Conservation (phyloP, 2,888 invertebrate genomes). For the Drosophila aldrichi region DNA sequence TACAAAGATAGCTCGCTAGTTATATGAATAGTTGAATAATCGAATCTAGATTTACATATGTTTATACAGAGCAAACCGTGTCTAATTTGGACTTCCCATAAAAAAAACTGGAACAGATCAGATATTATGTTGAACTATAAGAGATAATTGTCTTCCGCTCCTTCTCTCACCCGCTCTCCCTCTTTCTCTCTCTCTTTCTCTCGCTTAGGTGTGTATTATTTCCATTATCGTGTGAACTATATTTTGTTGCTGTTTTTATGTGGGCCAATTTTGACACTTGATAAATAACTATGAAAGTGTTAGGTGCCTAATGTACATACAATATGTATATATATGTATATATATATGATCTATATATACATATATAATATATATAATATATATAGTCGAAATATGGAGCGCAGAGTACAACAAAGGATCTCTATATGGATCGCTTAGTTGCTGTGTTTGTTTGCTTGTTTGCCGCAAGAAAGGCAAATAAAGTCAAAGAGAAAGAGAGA, state of each 20-base stretch:
- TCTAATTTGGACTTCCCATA: background rate
- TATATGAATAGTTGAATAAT: background rate
- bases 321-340: background rate
- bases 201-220: background rate
- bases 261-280: constrained; percentile 52
- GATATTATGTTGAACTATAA: background rate
- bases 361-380: background rate
- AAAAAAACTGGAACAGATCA: constrained; percentile 17
- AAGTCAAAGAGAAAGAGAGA: background rate
- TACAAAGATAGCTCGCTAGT: too few relatives aligned
- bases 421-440: constrained; percentile 33
- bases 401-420: constrained; percentile 49
- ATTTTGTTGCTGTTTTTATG: constrained; percentile 30
- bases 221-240: constrained; percentile 29
- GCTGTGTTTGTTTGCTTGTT: constrained; percentile 29
- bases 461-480: constrained; percentile 19
- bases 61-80: too few relatives aligned
- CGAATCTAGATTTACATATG: background rate
- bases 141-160: background rate
- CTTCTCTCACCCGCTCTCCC: background rate
- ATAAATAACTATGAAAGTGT: constrained; percentile 27
- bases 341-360: background rate
- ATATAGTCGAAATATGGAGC: constrained; percentile 13
- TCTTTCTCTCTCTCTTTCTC: background rate
- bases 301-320: background rate